Evolutionary conservation across 2,888 invertebrate species (phyloP), one percentile per base, ranked within the genome.

Genomic region (Dascillus cervinus): DNA sequence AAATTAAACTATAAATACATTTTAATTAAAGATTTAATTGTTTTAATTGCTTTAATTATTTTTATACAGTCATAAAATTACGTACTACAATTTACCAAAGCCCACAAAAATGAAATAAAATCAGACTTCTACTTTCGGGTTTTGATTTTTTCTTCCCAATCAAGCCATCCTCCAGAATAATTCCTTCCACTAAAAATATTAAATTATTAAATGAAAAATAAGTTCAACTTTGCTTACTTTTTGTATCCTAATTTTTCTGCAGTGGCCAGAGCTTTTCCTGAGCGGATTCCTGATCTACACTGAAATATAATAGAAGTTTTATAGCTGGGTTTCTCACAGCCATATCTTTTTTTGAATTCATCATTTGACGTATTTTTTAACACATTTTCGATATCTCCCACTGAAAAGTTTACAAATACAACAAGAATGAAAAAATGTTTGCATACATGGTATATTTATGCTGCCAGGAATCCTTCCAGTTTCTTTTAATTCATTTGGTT

Each of bases 391-490:
- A 79, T 62, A 43, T 66, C 64, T 13, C 66, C 70, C 64, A 77
- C 79, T 79, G 49, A 14, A 67, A 65, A 11, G 4, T 27, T 6
- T n/a, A 3, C 5, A 39, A 17, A 32, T 30, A 6, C 4, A 17
- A 8, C 8, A 11, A 11, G 8, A 23, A 8, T 23, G 3, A 3
- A 3, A 24, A 13, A 13, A 17, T 9, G 13, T 29, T 26, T 26
- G 30, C 17, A 10, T 70, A 79, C 85, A 67, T 46, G 85, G 84
- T 58, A 86, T 82, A 52, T 85, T 82, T 29, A 84, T 71, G 52
- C 82, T 82, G 31, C 75, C 75, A 19, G 85, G 85, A 37, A 86
- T 74, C 50, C 69, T 66, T 2, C 86, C 85, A 44, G 76, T 74
- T 53, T 82, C 77, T 39, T 70, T 60, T 5, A 86, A 59, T 63